Conservation (phyloP, 2,888 invertebrate genomes). For the Amphipoea oculea region DNA sequence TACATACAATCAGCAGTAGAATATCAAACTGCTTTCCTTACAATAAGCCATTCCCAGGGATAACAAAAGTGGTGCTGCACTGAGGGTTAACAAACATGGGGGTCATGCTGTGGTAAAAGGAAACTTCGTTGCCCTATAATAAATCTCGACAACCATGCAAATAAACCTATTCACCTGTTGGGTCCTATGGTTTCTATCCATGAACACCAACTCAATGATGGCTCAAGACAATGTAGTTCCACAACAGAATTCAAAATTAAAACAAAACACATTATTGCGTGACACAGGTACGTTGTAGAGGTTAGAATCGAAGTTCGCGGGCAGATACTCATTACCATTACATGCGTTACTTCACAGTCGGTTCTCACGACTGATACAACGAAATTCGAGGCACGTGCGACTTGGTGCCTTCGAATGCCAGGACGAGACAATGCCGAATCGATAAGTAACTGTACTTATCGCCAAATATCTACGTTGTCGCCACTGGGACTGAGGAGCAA, state of each 20-base stretch:
- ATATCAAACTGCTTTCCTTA: not conserved
- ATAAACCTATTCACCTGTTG: not conserved
- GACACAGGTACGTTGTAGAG: constrained; percentile 32
- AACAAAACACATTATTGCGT: constrained; percentile 31
- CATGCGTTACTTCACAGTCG: constrained; percentile 76
- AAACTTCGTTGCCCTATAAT: not conserved
- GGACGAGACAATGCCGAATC: constrained; percentile 86
- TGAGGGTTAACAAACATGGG: not conserved
- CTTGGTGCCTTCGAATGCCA: constrained; percentile 80
- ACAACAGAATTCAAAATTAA: constrained; percentile 28
- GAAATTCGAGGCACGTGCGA: constrained; percentile 83
- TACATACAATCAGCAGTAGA: not conserved
- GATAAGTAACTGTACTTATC: constrained; percentile 87
- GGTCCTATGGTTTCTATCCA: not conserved
- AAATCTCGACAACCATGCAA: not conserved
- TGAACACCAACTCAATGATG: not conserved
- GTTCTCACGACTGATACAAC: constrained; percentile 84
- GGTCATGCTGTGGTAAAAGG: not conserved
- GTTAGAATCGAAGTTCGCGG: constrained; percentile 59
- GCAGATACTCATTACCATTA: constrained; percentile 72
- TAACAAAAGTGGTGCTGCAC: not conserved
- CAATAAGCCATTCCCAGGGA: not conserved
- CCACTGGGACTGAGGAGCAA: constrained; percentile 72
- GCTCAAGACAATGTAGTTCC: not conserved
- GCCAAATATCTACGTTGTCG: constrained; percentile 82